These are phyloP conservation scores for Toxotes jaculatrix DNA, from an alignment of 2,113 vertebrate genomes.

Conservation along the genomic window DNA sequence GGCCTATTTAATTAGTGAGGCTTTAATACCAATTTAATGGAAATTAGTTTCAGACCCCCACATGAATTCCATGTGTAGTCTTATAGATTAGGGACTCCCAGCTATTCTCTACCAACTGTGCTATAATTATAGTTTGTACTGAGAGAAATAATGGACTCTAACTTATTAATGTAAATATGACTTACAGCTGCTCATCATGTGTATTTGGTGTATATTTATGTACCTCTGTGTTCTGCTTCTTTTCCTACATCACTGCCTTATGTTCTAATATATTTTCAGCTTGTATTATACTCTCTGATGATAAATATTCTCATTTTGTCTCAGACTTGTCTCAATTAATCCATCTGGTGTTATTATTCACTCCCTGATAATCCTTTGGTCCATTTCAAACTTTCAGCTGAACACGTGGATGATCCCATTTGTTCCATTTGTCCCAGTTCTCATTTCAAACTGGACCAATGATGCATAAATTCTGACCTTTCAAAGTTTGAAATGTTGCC, in stretches of 20 bases:
- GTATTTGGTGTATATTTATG: background rate
- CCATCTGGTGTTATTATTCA: no score
- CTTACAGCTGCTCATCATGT: background rate
- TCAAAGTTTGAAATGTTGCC: no score
- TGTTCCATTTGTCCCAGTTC: no score
- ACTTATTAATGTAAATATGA: conserved; percentile 12
- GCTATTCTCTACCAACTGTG: conserved; percentile 31
- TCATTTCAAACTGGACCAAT: no score
- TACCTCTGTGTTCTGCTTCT: background rate
- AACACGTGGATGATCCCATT: no score
- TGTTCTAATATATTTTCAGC: background rate
- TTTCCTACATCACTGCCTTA: background rate
- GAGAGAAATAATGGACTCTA: background rate
- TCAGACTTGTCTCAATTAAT: no score
- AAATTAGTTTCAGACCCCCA: conserved; percentile 45
- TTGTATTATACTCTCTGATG: no score
- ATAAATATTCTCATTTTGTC: no score
- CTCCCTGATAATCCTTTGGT: no score
- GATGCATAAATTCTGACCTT: no score
- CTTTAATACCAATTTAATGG: conserved; percentile 47
- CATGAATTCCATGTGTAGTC: conserved; percentile 25
- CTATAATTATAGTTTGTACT: conserved; percentile 6
- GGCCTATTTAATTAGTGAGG: conserved; percentile 33
- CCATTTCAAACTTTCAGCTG: no score
- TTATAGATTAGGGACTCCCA: conserved; percentile 33